phyloP scores from a whole-genome alignment of 2,113 vertebrate genomes.

The Mastomys coucha region DNA sequence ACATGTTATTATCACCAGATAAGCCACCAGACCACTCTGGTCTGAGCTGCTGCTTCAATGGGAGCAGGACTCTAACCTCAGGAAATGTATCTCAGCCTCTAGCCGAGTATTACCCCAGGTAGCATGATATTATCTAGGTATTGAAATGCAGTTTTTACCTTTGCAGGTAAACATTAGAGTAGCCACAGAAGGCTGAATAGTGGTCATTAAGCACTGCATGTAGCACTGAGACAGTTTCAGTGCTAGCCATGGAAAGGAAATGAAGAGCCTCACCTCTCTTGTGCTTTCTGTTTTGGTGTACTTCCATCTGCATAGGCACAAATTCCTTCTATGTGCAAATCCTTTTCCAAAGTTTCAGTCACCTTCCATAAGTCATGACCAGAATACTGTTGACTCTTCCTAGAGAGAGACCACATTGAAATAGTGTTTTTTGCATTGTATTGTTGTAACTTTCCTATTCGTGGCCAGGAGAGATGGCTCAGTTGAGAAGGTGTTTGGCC shows the following conservation, averaged over 20 bases:
- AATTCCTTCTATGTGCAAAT: too few species aligned
- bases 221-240: neutral
- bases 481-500: neutral
- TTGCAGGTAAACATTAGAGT: neutral
- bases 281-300: neutral
- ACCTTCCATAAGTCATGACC: too few species aligned
- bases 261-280: neutral
- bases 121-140: too few species aligned
- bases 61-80: neutral
- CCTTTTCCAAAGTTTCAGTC: neutral
- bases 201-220: neutral
- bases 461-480: neutral
- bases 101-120: neutral
- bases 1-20: accelerated
- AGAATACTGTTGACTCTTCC: neutral
- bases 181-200: neutral
- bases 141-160: neutral
- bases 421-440: neutral
- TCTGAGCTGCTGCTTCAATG: neutral
- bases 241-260: neutral
- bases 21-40: neutral
- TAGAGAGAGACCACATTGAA: neutral
- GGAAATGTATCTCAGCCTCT: neutral
- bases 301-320: too few species aligned
- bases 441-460: neutral